A percentile compares a stretch with the other conserved stretches of the same genome.
phyloP scores from a whole-genome alignment of 2,888 invertebrate species.

The Oscheius sp. region DNA sequence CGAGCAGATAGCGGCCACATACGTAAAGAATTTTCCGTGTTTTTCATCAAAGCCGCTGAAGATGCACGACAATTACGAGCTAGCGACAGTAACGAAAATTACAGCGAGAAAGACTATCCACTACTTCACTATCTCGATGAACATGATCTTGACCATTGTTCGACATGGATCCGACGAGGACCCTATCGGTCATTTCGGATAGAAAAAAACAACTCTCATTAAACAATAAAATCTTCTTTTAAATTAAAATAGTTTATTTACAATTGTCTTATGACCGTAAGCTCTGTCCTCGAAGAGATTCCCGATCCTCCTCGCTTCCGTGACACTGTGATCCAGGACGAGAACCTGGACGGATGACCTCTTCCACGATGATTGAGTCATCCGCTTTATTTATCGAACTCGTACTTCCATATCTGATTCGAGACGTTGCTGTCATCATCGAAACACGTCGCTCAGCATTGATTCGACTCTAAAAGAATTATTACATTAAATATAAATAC shows the following conservation, averaged over 20 bases:
- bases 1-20: not conserved
- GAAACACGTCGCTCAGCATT: slow-evolving; percentile 17
- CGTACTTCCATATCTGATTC: slow-evolving; percentile 14
- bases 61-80: not conserved
- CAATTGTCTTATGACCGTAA: too few relatives aligned
- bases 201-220: too few relatives aligned
- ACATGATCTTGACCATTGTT: too few relatives aligned
- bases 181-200: too few relatives aligned
- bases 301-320: slow-evolving; percentile 13
- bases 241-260: too few relatives aligned
- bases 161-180: too few relatives aligned
- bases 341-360: slow-evolving; percentile 10
- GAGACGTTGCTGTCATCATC: not conserved
- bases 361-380: slow-evolving; percentile 7
- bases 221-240: too few relatives aligned
- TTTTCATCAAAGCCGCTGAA: not conserved
- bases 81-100: not conserved
- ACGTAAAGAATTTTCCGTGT: not conserved
- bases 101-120: not conserved
- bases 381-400: slow-evolving; percentile 24
- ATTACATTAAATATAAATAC: slow-evolving; percentile 15
- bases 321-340: slow-evolving; percentile 1
- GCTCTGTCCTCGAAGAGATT: slow-evolving; percentile 1
- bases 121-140: slow-evolving; percentile 7
- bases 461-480: slow-evolving; percentile 1